Percentiles rank a stretch among this genome's conserved stretches.
phyloP scores from a whole-genome alignment of 2,888 invertebrate genomes.

The Cantharis rufa region DNA sequence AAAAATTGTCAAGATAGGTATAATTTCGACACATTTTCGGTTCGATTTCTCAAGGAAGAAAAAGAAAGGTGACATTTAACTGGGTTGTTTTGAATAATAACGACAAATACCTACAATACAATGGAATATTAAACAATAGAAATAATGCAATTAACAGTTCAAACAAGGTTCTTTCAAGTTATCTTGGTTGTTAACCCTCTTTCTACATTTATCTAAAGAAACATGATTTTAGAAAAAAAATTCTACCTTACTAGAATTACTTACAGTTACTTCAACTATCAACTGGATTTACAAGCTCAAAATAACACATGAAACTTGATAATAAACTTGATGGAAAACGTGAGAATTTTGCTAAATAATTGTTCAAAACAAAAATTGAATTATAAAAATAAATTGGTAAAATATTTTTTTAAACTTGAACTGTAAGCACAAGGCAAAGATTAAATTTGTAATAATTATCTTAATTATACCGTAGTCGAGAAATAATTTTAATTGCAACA shows the following conservation, averaged over 20 bases:
- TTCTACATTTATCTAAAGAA: neutral
- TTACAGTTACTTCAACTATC: slow-evolving; percentile 15
- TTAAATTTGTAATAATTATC: neutral
- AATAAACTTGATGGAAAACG: slow-evolving; percentile 20
- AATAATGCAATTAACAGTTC: neutral
- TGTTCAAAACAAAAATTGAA: neutral
- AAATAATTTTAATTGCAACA: neutral
- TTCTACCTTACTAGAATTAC: neutral
- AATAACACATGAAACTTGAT: slow-evolving; percentile 7
- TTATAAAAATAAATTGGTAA: neutral
- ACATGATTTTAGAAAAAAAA: neutral
- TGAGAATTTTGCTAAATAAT: slow-evolving; percentile 17
- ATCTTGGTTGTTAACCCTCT: slow-evolving; percentile 3
- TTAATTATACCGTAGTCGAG: neutral
- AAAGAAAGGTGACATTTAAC: neutral
- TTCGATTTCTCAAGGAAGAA: neutral
- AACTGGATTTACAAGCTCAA: slow-evolving; percentile 11
- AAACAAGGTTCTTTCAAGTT: neutral
- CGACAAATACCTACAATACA: neutral
- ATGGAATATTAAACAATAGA: neutral
- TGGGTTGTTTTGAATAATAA: neutral
- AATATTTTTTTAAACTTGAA: neutral
- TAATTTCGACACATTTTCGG: neutral
- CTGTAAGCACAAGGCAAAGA: too few relatives aligned
- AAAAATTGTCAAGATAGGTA: neutral